These are phyloP conservation scores for Sapajus apella DNA, from an alignment of 2,113 vertebrate genomes.

Conservation along the genomic window DNA sequence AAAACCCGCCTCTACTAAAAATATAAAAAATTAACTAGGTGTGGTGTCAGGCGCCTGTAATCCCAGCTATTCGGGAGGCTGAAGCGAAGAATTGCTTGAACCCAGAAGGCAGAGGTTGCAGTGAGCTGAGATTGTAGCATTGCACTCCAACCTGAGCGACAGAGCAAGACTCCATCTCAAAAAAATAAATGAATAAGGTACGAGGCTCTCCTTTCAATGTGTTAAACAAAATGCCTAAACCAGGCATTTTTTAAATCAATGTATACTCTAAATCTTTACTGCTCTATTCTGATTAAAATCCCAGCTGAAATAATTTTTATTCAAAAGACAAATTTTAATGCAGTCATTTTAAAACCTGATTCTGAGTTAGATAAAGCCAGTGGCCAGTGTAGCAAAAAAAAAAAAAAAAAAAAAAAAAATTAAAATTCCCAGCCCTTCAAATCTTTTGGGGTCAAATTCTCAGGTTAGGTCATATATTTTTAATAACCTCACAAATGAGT, in stretches of 20 bases:
- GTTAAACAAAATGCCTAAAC: background rate
- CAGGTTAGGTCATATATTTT: background rate
- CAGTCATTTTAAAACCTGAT: background rate
- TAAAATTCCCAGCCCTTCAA: background rate
- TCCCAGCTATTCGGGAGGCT: no score
- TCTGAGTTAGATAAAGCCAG: background rate
- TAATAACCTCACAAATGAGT: conserved; percentile 1
- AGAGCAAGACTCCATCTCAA: no score
- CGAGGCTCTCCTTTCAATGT: background rate
- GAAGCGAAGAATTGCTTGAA: no score
- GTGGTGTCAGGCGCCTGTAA: no score
- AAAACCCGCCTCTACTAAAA: no score
- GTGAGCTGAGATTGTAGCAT: no score
- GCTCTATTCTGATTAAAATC: conserved; percentile 1
- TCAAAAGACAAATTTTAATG: background rate
- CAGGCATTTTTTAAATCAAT: background rate
- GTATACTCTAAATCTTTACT: background rate
- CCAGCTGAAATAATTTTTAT: background rate
- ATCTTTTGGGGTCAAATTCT: background rate
- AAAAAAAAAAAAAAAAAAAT: background rate
- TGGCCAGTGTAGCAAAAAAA: background rate
- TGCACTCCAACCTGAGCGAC: no score
- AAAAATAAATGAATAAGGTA: background rate
- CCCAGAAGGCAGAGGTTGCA: no score
- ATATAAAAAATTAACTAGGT: no score